phyloP scores from a whole-genome alignment of 2,888 invertebrate genomes.

The Ametastegia equiseti region DNA sequence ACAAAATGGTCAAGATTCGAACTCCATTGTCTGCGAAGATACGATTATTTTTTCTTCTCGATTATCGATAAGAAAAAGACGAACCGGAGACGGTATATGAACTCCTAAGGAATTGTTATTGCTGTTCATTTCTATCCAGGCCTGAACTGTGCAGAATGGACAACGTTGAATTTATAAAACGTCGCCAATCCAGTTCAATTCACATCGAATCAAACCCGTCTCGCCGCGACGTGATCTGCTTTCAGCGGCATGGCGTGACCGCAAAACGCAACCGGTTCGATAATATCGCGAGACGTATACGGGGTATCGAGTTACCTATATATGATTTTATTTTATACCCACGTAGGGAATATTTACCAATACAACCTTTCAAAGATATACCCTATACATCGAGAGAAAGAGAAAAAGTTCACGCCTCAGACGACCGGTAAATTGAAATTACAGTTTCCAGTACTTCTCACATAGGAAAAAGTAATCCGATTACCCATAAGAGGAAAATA shows the following conservation, averaged over 20 bases:
- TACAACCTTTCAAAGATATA: background rate
- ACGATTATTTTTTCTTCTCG: background rate
- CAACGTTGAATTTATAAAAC: slow-evolving; percentile 28
- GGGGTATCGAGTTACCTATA: slow-evolving; percentile 24
- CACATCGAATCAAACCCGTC: slow-evolving; percentile 17
- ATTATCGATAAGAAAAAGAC: background rate
- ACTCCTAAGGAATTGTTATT: background rate
- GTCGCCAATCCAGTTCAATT: slow-evolving; percentile 5
- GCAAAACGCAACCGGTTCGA: slow-evolving; percentile 55
- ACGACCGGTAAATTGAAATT: slow-evolving; percentile 30
- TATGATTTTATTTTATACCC: background rate
- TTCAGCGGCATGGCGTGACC: slow-evolving; percentile 44
- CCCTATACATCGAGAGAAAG: background rate
- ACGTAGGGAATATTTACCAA: background rate
- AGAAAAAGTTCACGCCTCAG: slow-evolving; percentile 12
- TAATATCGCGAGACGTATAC: slow-evolving; percentile 46
- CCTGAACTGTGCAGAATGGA: background rate
- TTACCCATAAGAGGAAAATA: slow-evolving; percentile 16
- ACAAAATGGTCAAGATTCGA: background rate
- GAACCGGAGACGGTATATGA: background rate
- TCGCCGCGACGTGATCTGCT: slow-evolving; percentile 30
- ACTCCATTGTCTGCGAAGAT: no score
- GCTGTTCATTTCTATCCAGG: background rate
- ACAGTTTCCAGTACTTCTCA: slow-evolving; percentile 37
- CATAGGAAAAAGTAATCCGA: slow-evolving; percentile 26